A percentile compares a stretch with the other conserved stretches of the same genome.
These are phyloP conservation scores for Drosophila azteca DNA, from an alignment of 1,140 invertebrate genomes.

Conservation along the genomic window DNA sequence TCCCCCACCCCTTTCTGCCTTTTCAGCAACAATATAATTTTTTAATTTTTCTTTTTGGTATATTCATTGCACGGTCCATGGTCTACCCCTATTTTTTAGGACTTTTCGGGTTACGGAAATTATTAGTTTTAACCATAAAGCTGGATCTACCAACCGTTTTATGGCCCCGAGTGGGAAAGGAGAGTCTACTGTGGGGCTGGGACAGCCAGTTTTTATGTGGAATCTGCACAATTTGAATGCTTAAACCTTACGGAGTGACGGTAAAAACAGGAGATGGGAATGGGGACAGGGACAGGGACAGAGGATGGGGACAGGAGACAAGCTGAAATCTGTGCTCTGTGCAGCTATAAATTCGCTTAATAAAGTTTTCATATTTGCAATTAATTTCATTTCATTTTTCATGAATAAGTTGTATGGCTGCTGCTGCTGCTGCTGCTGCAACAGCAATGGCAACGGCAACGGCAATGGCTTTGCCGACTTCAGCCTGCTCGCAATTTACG, in stretches of 20 bases:
- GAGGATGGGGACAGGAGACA: neutral
- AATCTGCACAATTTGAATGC: slow-evolving; percentile 23
- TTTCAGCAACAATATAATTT: slow-evolving; percentile 30
- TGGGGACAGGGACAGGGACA: neutral
- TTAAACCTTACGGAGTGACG: slow-evolving; percentile 3
- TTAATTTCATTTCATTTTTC: slow-evolving; percentile 74
- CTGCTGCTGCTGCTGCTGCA: neutral
- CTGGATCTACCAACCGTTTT: slow-evolving; percentile 41
- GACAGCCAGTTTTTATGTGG: slow-evolving; percentile 27
- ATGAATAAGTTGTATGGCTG: slow-evolving; percentile 65
- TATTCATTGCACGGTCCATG: slow-evolving; percentile 1
- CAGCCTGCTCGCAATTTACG: slow-evolving; percentile 62
- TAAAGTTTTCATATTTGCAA: slow-evolving; percentile 76
- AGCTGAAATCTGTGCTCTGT: slow-evolving; percentile 12
- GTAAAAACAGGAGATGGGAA: too few relatives aligned
- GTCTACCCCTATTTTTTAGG: slow-evolving; percentile 18
- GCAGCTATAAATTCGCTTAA: slow-evolving; percentile 69
- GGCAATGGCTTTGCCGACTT: slow-evolving; percentile 38
- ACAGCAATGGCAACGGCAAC: slow-evolving; percentile 1
- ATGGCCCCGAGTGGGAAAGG: neutral
- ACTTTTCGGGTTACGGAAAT: slow-evolving; percentile 24
- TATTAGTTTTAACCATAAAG: slow-evolving; percentile 64
- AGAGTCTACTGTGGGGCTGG: neutral
- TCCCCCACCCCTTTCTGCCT: too few relatives aligned
- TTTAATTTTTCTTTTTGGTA: slow-evolving; percentile 21